Percentiles rank a stretch among this genome's conserved stretches.
Evolutionary conservation across 2,113 vertebrate species (phyloP).

Genomic region (Sturnira hondurensis): DNA sequence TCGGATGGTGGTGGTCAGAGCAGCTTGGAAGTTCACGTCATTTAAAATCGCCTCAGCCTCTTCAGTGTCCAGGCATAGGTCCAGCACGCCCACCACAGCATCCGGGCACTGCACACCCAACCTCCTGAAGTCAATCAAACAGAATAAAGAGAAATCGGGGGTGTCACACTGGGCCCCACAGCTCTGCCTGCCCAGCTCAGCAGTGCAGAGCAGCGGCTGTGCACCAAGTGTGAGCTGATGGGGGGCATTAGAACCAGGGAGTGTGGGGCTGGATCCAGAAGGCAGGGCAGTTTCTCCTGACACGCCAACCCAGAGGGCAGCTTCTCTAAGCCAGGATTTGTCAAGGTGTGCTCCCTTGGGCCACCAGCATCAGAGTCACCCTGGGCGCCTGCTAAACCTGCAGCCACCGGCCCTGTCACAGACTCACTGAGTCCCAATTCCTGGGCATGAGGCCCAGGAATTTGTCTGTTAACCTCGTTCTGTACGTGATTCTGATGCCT

Average conservation of each 20-base stretch:
- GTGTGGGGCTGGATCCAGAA: neutral
- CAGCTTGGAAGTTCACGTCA: too few relatives aligned
- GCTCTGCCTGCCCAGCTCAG: neutral
- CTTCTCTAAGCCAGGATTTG: neutral
- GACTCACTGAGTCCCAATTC: neutral
- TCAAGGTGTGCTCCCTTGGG: neutral
- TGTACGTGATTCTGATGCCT: neutral
- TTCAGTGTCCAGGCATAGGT: slow-evolving; percentile 86
- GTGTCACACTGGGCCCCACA: neutral
- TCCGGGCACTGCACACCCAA: slow-evolving; percentile 99
- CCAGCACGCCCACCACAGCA: slow-evolving; percentile 89
- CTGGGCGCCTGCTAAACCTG: neutral
- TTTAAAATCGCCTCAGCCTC: slow-evolving; percentile 93
- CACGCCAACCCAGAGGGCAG: neutral
- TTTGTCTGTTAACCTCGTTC: neutral
- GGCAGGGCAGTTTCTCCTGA: too few relatives aligned
- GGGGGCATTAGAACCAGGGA: neutral
- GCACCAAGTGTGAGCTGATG: neutral
- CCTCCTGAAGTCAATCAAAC: slow-evolving; percentile 95
- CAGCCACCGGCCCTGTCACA: neutral
- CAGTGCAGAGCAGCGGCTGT: neutral
- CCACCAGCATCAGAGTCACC: neutral
- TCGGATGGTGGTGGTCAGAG: too few relatives aligned
- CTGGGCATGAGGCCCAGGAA: neutral
- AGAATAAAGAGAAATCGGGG: slow-evolving; percentile 59